Evolutionary conservation across 2,888 invertebrate genomes (phyloP).

Genomic region (Scaeva pyrastri): DNA sequence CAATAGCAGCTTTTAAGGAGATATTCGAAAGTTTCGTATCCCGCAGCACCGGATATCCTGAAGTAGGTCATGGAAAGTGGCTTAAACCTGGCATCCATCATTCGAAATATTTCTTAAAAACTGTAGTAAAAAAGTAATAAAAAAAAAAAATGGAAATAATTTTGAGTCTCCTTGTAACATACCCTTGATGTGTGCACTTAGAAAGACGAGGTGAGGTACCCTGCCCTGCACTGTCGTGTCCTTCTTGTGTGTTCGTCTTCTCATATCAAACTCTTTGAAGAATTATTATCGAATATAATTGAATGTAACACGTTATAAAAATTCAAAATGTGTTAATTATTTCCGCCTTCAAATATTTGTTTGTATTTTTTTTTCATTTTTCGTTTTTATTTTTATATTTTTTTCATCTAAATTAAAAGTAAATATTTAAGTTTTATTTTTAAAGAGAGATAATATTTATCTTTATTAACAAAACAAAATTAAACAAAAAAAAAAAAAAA

Average conservation of each 20-base stretch:
- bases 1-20: too few species aligned
- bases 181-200: too few species aligned
- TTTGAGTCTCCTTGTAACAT: too few species aligned
- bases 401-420: slow-evolving; percentile 13
- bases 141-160: too few species aligned
- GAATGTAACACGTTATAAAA: slow-evolving; percentile 46
- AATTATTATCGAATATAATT: slow-evolving; percentile 4
- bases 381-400: not conserved
- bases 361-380: not conserved
- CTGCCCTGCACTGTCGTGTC: not conserved
- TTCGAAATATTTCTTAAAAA: too few species aligned
- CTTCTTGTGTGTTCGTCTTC: not conserved
- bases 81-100: too few species aligned
- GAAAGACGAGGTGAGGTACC: too few species aligned
- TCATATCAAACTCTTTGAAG: slow-evolving; percentile 13
- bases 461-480: slow-evolving; percentile 1
- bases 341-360: slow-evolving; percentile 47
- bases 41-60: too few species aligned
- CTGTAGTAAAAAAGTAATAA: too few species aligned
- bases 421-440: slow-evolving; percentile 42
- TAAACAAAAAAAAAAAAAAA: not conserved
- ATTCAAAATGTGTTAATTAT: slow-evolving; percentile 51
- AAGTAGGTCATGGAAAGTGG: too few species aligned
- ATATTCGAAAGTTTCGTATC: too few species aligned
- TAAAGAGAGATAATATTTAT: slow-evolving; percentile 22